Evolutionary conservation across 2,888 invertebrate genomes (phyloP), one percentile per base, ranked within the genome.

Genomic region (Mythimna lalbum): DNA sequence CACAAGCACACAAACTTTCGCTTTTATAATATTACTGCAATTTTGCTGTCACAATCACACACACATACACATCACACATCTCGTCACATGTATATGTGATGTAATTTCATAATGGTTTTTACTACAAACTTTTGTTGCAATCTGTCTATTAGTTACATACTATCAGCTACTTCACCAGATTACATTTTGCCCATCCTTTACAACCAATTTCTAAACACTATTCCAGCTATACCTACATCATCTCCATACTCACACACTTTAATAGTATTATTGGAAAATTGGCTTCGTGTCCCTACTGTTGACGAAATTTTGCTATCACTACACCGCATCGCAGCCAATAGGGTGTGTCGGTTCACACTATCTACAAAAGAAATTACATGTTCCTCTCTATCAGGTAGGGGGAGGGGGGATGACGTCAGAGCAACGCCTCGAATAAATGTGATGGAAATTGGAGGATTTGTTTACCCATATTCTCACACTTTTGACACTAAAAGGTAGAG

Each of bases 371-470:
- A 94, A 95, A 95, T 95, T 94, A 95, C 93, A 91, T 90, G 91
- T 90, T 91, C 90, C 91, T 89, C 89, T 91, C 88, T 90, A 90
- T 91, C 89, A 88, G 88, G 86, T 82, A 87, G 84, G 85, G 83
- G 89, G 59, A 33, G 83, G 84, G 85, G 86, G 84, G 83, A 84
- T 93, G 92, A 91, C 91, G 92, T 93, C 93, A 93, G 90, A 84
- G 89, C 89, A 88, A 88, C 89, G 90, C 92, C 90, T 92, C 90
- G 94, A 95, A 95, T 95, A 96, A 96, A 96, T 95, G 95, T 93
- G 94, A 96, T 96, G 96, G 96, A 96, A 96, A 96, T 96, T 94
- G 95, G 94, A 95, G 96, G 96, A 96, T 96, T 96, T 96, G 96
- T 96, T 96, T 96, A 96, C 96, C 93, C 94, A 95, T 96, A 95